These are phyloP conservation scores for Lytechinus variegatus DNA, from an alignment of 35 echinoderm and acorn worm species.

Conservation along the genomic window DNA sequence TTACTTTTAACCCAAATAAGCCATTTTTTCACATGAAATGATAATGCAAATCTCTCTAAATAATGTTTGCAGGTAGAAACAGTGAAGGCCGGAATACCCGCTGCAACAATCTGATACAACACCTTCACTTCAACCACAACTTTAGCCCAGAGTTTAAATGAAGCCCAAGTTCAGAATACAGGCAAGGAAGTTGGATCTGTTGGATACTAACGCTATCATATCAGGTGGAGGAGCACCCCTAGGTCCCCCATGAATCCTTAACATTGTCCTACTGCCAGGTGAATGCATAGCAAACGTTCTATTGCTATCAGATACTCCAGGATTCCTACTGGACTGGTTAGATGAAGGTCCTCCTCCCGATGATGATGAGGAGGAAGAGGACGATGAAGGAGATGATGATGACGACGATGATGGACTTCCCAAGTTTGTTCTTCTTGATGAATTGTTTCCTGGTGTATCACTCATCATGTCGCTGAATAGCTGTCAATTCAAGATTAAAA, in stretches of 20 bases:
- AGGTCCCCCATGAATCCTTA: neutral
- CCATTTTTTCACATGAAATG: too few relatives aligned
- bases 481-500: neutral
- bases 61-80: too few relatives aligned
- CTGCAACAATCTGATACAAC: too few relatives aligned
- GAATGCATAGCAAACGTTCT: constrained; percentile 17
- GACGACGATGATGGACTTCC: constrained; percentile 1
- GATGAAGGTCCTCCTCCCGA: neutral
- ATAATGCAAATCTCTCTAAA: too few relatives aligned
- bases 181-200: too few relatives aligned
- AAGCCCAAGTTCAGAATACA: too few relatives aligned
- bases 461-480: neutral
- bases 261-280: constrained; percentile 26
- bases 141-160: too few relatives aligned
- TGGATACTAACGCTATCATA: constrained; percentile 32
- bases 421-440: neutral
- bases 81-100: too few relatives aligned
- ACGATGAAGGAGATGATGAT: neutral
- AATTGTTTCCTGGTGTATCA: neutral
- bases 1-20: too few relatives aligned
- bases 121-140: too few relatives aligned
- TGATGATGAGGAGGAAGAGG: neutral
- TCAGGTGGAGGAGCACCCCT: neutral
- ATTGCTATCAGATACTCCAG: neutral
- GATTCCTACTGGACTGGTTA: neutral